Conservation (phyloP, 2,797 vertebrate species). For the Gallinago stenura region DNA sequence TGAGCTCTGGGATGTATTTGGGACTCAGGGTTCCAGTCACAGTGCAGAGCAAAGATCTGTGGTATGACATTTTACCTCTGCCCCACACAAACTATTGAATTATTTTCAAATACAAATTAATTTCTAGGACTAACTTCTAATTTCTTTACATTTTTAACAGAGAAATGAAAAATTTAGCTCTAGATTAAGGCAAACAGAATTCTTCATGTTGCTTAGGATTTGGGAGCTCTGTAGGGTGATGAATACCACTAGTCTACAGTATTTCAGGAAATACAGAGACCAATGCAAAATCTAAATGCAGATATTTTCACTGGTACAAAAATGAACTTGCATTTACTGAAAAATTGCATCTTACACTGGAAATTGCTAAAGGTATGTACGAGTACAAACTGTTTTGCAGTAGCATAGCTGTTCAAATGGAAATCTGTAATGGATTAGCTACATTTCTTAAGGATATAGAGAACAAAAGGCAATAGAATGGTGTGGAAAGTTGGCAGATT, state of each 20-base stretch:
- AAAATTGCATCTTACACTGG: not conserved
- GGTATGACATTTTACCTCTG: not conserved
- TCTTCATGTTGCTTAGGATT: not conserved
- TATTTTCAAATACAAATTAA: not conserved
- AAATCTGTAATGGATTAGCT: not conserved
- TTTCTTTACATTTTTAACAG: not conserved
- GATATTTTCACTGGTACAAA: not conserved
- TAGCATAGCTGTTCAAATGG: not conserved
- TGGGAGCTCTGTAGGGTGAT: not conserved
- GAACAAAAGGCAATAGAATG: not conserved
- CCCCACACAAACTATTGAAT: not conserved
- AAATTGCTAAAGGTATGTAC: not conserved
- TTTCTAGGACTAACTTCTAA: not conserved
- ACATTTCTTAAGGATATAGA: not conserved
- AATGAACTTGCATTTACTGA: not conserved
- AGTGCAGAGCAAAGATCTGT: accelerated
- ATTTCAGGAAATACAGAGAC: not conserved
- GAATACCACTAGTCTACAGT: not conserved
- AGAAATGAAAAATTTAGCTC: not conserved
- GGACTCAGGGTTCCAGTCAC: not conserved
- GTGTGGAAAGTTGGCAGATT: not conserved
- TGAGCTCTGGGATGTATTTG: not conserved
- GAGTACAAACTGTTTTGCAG: not conserved
- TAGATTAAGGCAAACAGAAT: not conserved
- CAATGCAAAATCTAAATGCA: not conserved